phyloP scores from a whole-genome alignment of 23 tunicate genomes.

The Ascidia mentula region DNA sequence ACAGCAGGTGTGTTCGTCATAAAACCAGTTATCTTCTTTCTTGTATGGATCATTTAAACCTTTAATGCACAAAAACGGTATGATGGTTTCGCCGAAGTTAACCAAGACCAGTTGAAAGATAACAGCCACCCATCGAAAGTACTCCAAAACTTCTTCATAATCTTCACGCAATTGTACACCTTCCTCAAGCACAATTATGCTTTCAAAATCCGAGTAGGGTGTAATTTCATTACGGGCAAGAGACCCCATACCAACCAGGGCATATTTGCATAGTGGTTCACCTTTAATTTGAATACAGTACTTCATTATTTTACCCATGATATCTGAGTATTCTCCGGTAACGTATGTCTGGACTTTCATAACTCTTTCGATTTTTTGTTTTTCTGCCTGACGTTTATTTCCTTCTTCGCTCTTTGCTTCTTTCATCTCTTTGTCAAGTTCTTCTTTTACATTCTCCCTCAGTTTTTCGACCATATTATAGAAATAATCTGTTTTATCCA shows the following conservation, averaged over 20 bases:
- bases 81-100: conserved; percentile 35
- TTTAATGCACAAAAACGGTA: conserved; percentile 19
- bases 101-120: conserved; percentile 50
- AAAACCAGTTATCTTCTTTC: conserved; percentile 38
- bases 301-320: conserved; percentile 28
- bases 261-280: conserved; percentile 33
- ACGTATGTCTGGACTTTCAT: conserved; percentile 18
- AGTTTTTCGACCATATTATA: not conserved
- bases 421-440: not conserved
- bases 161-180: not conserved
- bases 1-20: conserved; percentile 32
- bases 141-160: conserved; percentile 24
- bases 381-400: not conserved
- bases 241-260: conserved; percentile 54
- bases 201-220: conserved; percentile 46
- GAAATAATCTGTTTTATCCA: not conserved
- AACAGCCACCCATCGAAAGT: conserved; percentile 58
- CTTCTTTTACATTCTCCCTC: not conserved
- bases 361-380: not conserved
- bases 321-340: conserved; percentile 21
- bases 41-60: conserved; percentile 15
- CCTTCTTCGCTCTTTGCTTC: not conserved
- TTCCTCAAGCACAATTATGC: conserved; percentile 35
- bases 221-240: conserved; percentile 48
- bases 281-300: conserved; percentile 43